These are phyloP conservation scores for Sturmia bella DNA, from an alignment of 2,888 invertebrate genomes.

Conservation along the genomic window DNA sequence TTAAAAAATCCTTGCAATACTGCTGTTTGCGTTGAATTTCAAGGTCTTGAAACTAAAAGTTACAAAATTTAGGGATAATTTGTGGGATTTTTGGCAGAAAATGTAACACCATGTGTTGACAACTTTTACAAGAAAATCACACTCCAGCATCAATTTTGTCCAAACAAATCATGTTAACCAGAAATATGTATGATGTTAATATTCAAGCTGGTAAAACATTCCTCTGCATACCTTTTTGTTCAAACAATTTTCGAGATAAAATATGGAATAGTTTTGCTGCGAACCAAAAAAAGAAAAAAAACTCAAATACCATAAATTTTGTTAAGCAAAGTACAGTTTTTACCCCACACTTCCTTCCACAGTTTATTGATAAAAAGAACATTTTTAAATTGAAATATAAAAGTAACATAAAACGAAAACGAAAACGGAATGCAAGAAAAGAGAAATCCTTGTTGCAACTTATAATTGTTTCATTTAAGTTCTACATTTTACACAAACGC, in stretches of 20 bases:
- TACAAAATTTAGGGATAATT: too few species aligned
- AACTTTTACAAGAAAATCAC: too few species aligned
- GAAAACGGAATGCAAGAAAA: background rate
- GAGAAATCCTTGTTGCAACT: constrained; percentile 26
- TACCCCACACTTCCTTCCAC: constrained; percentile 2
- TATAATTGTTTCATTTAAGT: constrained; percentile 25
- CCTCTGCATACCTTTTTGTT: background rate
- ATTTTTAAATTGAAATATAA: constrained; percentile 43
- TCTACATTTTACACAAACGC: background rate
- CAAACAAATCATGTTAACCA: too few species aligned
- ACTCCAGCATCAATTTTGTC: too few species aligned
- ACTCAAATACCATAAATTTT: constrained; percentile 22
- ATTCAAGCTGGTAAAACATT: too few species aligned
- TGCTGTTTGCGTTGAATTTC: too few species aligned
- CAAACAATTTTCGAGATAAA: background rate
- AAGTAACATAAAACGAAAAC: background rate
- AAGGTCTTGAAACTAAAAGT: too few species aligned
- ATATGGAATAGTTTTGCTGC: background rate
- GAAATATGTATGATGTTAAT: too few species aligned
- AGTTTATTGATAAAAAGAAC: background rate
- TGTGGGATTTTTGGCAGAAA: too few species aligned
- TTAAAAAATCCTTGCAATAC: too few species aligned
- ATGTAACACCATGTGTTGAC: too few species aligned
- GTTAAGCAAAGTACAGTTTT: constrained; percentile 1
- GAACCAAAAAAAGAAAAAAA: background rate